These are phyloP conservation scores for Araneus ventricosus DNA, from an alignment of 1,140 invertebrate genomes.

Conservation along the genomic window DNA sequence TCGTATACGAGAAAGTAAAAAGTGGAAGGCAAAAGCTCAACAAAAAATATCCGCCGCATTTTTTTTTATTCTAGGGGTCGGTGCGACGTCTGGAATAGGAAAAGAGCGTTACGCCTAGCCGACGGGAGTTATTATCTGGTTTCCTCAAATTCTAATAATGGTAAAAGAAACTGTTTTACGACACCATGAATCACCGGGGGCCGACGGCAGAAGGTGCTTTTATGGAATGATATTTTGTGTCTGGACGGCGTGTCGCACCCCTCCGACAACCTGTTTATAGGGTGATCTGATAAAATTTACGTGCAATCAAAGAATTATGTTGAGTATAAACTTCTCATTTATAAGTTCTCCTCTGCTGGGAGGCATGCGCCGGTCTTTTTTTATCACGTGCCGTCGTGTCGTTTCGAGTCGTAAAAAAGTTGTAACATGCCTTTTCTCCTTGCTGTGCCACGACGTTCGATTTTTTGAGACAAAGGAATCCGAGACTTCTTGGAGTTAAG, in stretches of 20 bases:
- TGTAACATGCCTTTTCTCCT: not conserved
- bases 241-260: not conserved
- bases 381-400: not conserved
- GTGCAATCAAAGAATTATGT: conserved; percentile 16
- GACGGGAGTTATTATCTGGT: not conserved
- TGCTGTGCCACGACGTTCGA: not conserved
- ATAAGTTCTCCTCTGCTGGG: not conserved
- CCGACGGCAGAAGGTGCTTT: not conserved
- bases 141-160: not conserved
- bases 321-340: conserved; percentile 7
- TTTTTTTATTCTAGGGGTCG: not conserved
- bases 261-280: not conserved
- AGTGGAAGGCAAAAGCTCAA: no score
- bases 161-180: conserved; percentile 11
- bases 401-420: not conserved
- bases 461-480: no score
- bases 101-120: not conserved
- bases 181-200: not conserved
- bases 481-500: no score
- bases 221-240: conserved; percentile 19
- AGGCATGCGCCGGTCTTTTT: not conserved
- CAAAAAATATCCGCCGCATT: not conserved
- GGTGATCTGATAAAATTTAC: conserved; percentile 25
- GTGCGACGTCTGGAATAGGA: not conserved
- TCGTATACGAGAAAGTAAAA: no score